Evolutionary conservation across 2,888 invertebrate species (phyloP), one percentile per base, ranked within the genome.

Genomic region (Oxytorus armatus): DNA sequence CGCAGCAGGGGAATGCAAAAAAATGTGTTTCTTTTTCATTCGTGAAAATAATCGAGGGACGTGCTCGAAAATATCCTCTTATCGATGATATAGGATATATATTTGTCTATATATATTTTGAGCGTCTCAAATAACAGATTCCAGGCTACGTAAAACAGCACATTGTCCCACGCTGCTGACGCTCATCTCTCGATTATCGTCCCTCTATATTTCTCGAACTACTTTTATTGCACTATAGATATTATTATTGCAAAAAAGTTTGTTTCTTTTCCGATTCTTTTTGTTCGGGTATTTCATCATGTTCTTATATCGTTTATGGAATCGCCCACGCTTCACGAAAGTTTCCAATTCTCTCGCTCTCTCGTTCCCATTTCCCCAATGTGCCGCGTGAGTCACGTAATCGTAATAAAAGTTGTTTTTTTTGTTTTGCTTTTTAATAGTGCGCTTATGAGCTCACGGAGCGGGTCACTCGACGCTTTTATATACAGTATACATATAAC

Each of bases 161-260:
- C 68, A 25, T 18, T 69, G 63, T 79, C 79, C 79, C 75, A 70
- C 79, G 75, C 63, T 75, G 79, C 39, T 36, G 69, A 63, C 55
- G 69, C 39, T 11, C 42, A 29, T 63, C 25, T 61, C 57, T 63
- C 42, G 16, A 44, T 47, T 18, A 49, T 47, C 65, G 29, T 47
- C 47, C 65, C 47, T 29, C 47, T 29, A 65, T 65, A 49, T 49
- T 65, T 65, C 47, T 47, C 65, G 65, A 65, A 65, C 21, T 65
- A 65, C 47, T 47, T 49, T 5, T 10, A 21, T 33, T 73, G 44
- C 25, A 51, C n/a, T 51, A 23, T 25, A 0, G 21, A 18, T 61
- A 21, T 42, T 42, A 18, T 23, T 14, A 42, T n/a, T n/a, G n/a
- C n/a, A n/a, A n/a, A n/a, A n/a, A n/a, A n/a, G n/a, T n/a, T n/a